Conservation (phyloP, 1,140 invertebrate genomes). For the Trinorchestia longiramus region DNA sequence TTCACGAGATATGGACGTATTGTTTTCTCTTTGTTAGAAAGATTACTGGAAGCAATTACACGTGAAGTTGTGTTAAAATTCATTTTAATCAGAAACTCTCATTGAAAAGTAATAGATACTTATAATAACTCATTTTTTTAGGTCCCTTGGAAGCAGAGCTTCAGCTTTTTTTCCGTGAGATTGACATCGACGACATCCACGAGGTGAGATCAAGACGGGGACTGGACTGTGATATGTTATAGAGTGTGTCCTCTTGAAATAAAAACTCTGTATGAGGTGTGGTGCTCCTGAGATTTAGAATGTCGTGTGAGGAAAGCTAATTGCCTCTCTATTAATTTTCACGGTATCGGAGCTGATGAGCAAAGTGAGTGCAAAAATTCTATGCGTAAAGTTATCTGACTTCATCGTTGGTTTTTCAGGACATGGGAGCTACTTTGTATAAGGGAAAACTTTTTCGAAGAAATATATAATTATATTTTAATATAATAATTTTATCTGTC, state of each 20-base stretch:
- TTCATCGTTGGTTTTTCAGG: background rate
- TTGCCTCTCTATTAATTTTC: background rate
- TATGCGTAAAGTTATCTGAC: background rate
- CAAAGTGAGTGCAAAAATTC: background rate
- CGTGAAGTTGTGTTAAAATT: background rate
- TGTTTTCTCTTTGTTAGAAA: background rate
- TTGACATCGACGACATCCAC: conserved; percentile 7
- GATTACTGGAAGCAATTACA: background rate
- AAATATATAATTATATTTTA: too few species aligned
- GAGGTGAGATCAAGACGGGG: background rate
- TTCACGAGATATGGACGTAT: background rate
- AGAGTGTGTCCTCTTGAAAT: background rate
- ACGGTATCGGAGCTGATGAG: background rate
- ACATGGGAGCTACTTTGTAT: too few species aligned
- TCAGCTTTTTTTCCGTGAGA: background rate
- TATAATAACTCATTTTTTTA: background rate
- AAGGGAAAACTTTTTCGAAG: too few species aligned
- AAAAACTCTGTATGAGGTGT: background rate
- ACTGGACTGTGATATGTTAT: background rate
- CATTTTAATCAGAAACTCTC: background rate
- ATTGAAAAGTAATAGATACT: background rate
- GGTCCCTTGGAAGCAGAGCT: conserved; percentile 18
- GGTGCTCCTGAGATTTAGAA: background rate
- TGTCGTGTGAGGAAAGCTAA: background rate
- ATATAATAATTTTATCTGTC: too few species aligned